These are phyloP conservation scores for Aphrophora alni DNA, from an alignment of 2,888 invertebrate species.

Conservation along the genomic window DNA sequence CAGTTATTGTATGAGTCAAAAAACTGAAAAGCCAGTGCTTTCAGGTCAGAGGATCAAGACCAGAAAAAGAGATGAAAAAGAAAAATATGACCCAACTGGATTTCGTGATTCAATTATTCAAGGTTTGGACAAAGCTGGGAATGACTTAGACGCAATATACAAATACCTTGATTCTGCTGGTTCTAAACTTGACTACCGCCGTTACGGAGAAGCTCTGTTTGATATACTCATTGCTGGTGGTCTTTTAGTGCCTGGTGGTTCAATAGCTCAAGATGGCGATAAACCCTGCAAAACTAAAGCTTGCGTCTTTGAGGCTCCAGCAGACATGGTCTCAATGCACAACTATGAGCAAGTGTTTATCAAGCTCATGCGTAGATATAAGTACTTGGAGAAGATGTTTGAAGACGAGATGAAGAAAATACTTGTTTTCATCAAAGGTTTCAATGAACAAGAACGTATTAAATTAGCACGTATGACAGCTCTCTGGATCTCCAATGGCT, in stretches of 20 bases:
- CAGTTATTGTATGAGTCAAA: slow-evolving; percentile 99
- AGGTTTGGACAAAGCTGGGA: slow-evolving; percentile 93
- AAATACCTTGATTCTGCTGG: slow-evolving; percentile 95
- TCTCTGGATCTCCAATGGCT: slow-evolving; percentile 91
- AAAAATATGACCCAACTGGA: slow-evolving; percentile 98
- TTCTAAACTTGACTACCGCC: slow-evolving; percentile 95
- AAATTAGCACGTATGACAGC: slow-evolving; percentile 95
- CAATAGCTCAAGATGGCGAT: slow-evolving; percentile 92
- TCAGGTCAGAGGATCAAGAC: slow-evolving; percentile 99
- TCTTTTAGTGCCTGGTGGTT: slow-evolving; percentile 95
- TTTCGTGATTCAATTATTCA: slow-evolving; percentile 97
- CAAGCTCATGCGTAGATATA: slow-evolving; percentile 96
- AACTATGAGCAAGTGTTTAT: slow-evolving; percentile 95
- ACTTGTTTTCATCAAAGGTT: slow-evolving; percentile 93
- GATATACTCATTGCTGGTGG: slow-evolving; percentile 98
- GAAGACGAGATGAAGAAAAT: slow-evolving; percentile 98
- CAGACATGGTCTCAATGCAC: slow-evolving; percentile 88
- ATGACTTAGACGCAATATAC: slow-evolving; percentile 94
- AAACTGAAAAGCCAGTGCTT: slow-evolving; percentile 99
- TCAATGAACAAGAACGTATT: slow-evolving; percentile 84
- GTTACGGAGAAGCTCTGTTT: slow-evolving; percentile 97
- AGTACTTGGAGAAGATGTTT: slow-evolving; percentile 98
- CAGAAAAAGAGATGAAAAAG: slow-evolving; percentile 99
- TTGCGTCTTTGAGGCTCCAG: slow-evolving; percentile 89
- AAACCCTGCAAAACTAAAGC: slow-evolving; percentile 84